Evolutionary conservation across 1,140 invertebrate genomes (phyloP).

Genomic region (Asbolus verrucosus): DNA sequence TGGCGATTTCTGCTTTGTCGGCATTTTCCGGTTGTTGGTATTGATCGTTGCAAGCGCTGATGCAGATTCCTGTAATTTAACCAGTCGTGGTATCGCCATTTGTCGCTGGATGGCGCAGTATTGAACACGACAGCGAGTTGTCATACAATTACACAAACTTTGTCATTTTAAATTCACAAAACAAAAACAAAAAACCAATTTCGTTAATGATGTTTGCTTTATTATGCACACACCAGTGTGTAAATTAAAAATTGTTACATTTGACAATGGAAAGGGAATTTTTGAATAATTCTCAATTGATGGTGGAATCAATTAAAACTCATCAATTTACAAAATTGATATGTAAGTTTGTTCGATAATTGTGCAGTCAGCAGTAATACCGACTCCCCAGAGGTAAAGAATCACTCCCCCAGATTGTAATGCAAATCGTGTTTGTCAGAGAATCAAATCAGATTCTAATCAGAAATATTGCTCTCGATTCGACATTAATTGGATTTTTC

Average conservation of each 20-base stretch:
- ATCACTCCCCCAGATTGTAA: slow-evolving; percentile 58
- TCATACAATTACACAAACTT: too few relatives aligned
- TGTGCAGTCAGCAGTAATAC: slow-evolving; percentile 62
- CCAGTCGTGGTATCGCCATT: background rate
- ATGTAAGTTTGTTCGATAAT: slow-evolving; percentile 63
- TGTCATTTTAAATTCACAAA: too few relatives aligned
- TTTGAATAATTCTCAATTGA: too few relatives aligned
- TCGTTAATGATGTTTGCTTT: too few relatives aligned
- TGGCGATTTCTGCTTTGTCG: too few relatives aligned
- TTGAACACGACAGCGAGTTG: too few relatives aligned
- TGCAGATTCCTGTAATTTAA: slow-evolving; percentile 50
- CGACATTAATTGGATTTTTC: background rate
- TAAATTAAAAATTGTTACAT: background rate
- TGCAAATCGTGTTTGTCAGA: slow-evolving; percentile 61
- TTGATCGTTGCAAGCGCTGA: too few relatives aligned
- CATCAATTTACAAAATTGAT: slow-evolving; percentile 63
- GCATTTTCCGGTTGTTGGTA: too few relatives aligned
- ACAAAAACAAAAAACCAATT: too few relatives aligned
- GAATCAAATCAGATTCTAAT: slow-evolving; percentile 48
- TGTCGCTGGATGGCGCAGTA: too few relatives aligned
- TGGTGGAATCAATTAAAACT: slow-evolving; percentile 37
- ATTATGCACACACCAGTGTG: too few relatives aligned
- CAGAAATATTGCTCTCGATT: slow-evolving; percentile 25
- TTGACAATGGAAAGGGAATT: too few relatives aligned
- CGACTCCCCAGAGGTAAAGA: slow-evolving; percentile 47